Conservation (phyloP, 2,113 vertebrate genomes). For the Ploceus nigricollis region DNA sequence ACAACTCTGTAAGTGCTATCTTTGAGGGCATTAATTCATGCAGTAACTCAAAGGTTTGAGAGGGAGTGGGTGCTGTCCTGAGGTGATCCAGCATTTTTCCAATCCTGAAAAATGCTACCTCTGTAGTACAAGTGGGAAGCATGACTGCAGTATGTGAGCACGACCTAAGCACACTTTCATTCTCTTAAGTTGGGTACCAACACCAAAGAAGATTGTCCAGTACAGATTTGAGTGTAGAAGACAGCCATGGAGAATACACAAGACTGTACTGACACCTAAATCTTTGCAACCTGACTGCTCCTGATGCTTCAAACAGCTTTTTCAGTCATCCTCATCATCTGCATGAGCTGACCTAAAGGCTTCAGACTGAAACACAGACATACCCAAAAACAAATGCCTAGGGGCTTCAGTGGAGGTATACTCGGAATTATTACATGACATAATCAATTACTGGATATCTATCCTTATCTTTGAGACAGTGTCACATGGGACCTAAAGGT, state of each 20-base stretch:
- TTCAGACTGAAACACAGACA: background rate
- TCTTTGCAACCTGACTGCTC: background rate
- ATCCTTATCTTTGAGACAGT: background rate
- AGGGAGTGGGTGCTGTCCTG: background rate
- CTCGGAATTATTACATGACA: background rate
- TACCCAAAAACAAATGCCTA: background rate
- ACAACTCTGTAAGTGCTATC: background rate
- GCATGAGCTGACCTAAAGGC: background rate
- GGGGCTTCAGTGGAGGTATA: background rate
- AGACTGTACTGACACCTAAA: background rate
- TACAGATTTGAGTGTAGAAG: background rate
- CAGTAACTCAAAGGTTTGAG: background rate
- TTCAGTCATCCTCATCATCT: background rate
- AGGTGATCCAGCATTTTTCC: background rate
- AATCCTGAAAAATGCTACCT: background rate
- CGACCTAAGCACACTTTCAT: background rate
- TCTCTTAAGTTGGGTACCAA: background rate
- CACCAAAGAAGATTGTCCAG: background rate
- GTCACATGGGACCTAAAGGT: background rate
- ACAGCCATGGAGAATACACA: background rate
- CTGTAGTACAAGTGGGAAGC: background rate
- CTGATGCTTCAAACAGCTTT: background rate
- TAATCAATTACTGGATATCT: background rate
- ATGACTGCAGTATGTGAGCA: background rate
- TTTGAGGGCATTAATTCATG: background rate